Evolutionary conservation across 2,113 vertebrate species (phyloP), one percentile per base, ranked within the genome.

Genomic region (Hucho hucho): DNA sequence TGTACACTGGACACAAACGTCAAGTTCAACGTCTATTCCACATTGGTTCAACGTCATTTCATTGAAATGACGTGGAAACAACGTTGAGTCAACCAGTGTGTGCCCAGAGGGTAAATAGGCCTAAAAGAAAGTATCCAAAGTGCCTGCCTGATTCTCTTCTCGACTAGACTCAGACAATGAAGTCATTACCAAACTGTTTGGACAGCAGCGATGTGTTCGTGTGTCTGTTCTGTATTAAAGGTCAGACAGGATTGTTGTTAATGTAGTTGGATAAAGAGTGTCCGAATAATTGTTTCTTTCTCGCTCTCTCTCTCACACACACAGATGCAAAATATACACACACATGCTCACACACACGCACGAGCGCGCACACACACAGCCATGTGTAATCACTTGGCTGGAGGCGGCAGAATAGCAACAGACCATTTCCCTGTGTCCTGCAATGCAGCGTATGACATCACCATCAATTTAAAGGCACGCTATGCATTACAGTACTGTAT

Each of bases 191-290:
- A 70, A 25, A 69, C 65, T 65, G 70, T 29, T 73, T 58, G 58
- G 64, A 73, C 70, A 70, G 75, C 74, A 80, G 63, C 20, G 49
- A 63, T 56, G 56, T 16, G 26, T 43, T 43, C 11, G 37, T 12
- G 37, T 43, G 2, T 43, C 9, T 43, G 37, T 64, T 65, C 65
- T 73, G 18, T 22, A 22, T 69, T 77, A 81, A 77, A 77, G 66
- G 79, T 74, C 75, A 76, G 14, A 0, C 58, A 28, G 20, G 70
- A 61, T 61, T 81, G 49, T 37, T 32, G n/a, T 64, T 81, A 75
- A 56, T 70, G 56, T 43, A 1, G 4, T 72, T 68, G 25, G 24
- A 75, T 72, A 43, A 29, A 72, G 37, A 63, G 29, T 64, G 59
- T 65, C 26, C 6, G 5, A 69, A 26, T 76, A 25, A 70, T 70